Evolutionary conservation across 2,888 invertebrate species (phyloP).

Genomic region (Uloborus plumipes): DNA sequence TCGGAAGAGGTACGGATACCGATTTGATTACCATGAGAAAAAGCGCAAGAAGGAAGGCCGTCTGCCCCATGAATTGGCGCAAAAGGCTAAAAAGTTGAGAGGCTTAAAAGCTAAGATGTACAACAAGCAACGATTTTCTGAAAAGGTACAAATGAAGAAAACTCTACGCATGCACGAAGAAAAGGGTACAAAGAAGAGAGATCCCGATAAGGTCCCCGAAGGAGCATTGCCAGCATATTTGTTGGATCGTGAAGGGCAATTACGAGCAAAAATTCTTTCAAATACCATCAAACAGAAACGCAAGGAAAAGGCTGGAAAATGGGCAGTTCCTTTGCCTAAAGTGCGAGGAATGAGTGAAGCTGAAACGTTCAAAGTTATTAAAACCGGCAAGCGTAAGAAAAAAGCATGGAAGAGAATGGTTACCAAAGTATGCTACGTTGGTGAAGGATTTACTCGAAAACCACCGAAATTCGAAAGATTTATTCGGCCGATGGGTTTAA

Average conservation of each 20-base stretch:
- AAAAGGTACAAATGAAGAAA: slow-evolving; percentile 99
- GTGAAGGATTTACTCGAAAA: slow-evolving; percentile 97
- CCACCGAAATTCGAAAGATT: slow-evolving; percentile 99
- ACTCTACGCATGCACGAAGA: slow-evolving; percentile 98
- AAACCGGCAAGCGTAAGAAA: slow-evolving; percentile 89
- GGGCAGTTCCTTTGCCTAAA: slow-evolving; percentile 99
- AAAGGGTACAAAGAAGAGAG: slow-evolving; percentile 88
- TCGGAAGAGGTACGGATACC: slow-evolving; percentile 93
- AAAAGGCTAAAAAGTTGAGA: slow-evolving; percentile 90
- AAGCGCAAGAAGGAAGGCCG: slow-evolving; percentile 96
- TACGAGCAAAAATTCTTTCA: slow-evolving; percentile 93
- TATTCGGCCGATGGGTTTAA: slow-evolving; percentile 95
- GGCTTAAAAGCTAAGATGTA: slow-evolving; percentile 98
- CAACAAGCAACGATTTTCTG: slow-evolving; percentile 95
- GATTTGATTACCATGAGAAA: slow-evolving; percentile 97
- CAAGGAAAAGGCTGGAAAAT: slow-evolving; percentile 99
- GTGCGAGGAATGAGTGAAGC: slow-evolving; percentile 96
- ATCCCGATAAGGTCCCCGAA: slow-evolving; percentile 83
- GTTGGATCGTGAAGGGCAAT: slow-evolving; percentile 95
- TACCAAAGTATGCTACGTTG: slow-evolving; percentile 97
- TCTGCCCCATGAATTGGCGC: slow-evolving; percentile 89
- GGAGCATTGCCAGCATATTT: slow-evolving; percentile 96
- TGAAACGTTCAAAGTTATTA: slow-evolving; percentile 94
- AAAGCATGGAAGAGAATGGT: slow-evolving; percentile 99
- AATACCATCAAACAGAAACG: slow-evolving; percentile 99